Percentiles rank a stretch among this genome's conserved stretches.
These are phyloP conservation scores for Perca flavescens DNA, from an alignment of 2,113 vertebrate genomes.

Conservation along the genomic window DNA sequence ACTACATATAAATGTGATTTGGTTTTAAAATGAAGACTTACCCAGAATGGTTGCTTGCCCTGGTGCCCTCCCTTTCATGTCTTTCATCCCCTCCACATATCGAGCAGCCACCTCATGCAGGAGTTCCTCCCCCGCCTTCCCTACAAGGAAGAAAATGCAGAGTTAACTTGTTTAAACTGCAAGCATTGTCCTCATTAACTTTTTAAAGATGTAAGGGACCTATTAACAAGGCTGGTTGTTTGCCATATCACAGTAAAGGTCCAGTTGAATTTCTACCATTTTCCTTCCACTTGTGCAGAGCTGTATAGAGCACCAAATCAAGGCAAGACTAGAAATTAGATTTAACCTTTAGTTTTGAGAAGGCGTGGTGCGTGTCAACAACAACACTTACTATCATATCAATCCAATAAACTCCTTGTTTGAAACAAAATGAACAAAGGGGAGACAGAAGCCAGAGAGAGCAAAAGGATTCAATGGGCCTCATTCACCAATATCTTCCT, in stretches of 20 bases:
- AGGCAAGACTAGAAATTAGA: constrained; percentile 53
- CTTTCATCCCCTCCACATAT: constrained; percentile 88
- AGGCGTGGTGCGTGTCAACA: constrained; percentile 17
- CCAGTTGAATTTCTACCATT: constrained; percentile 44
- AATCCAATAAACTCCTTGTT: constrained; percentile 47
- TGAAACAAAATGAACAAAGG: neutral
- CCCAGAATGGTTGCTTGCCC: constrained; percentile 87
- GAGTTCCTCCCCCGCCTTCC: constrained; percentile 83
- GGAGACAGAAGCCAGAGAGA: neutral
- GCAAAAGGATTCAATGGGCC: neutral
- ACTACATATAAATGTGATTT: neutral
- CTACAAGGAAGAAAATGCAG: constrained; percentile 50
- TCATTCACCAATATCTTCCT: too few species aligned
- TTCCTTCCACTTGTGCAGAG: constrained; percentile 24
- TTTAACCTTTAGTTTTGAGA: constrained; percentile 61
- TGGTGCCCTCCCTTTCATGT: constrained; percentile 89
- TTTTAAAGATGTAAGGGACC: constrained; percentile 32
- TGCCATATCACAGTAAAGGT: constrained; percentile 60
- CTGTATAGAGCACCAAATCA: constrained; percentile 55
- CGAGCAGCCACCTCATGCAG: constrained; percentile 84
- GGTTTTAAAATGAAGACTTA: constrained; percentile 26
- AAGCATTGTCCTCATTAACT: constrained; percentile 4
- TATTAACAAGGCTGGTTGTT: constrained; percentile 40
- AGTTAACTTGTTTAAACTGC: constrained; percentile 2
- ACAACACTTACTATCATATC: neutral